Evolutionary conservation across 2,888 invertebrate genomes (phyloP), one percentile per base, ranked within the genome.

Genomic region (Parthenolecanium corni): DNA sequence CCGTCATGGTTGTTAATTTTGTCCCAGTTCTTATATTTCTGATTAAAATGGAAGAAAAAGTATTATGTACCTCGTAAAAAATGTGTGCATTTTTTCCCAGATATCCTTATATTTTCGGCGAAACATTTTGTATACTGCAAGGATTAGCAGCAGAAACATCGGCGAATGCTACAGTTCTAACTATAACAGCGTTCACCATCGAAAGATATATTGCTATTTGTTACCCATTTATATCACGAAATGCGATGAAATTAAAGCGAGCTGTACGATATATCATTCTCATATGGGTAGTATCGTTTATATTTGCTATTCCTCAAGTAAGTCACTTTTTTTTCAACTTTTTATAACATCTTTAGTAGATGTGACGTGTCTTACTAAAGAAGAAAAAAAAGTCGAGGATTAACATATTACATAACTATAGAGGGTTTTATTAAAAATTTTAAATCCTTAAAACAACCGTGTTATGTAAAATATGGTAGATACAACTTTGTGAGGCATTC

Each of bases 131-230:
- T 73, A 78, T 88, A 23, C 75, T 86, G 3, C 79, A 88, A 40
- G 88, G 86, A 0, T 74, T 89, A 51, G 80, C 87, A 1, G 85
- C 89, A 0, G 91, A 91, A 73, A 86, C 86, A 0, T 84, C 85
- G 0, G 83, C 85, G 0, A 86, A 86, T 71, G 87, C 88, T 0
- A 85, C 85, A 3, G 83, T 86, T 1, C 72, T 85, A 51, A 86
- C 84, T 1, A 90, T 91, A 66, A 87, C 89, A 0, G 82, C 89
- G 16, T 92, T 91, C 73, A 91, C 90, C 0, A 80, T 86, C 42
- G 91, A 91, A 72, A 78, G 92, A 66, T 93, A 89, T 72, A 82
- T 89, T 40, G 89, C 89, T 4, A 89, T 90, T 69, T 89, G 89
- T 70, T 84, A 87, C 71, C 84, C 84, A 0, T 80, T 85, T 69